phyloP scores from a whole-genome alignment of 37 sponge, comb jelly and placozoan species.

The Lycopodina hypogea region DNA sequence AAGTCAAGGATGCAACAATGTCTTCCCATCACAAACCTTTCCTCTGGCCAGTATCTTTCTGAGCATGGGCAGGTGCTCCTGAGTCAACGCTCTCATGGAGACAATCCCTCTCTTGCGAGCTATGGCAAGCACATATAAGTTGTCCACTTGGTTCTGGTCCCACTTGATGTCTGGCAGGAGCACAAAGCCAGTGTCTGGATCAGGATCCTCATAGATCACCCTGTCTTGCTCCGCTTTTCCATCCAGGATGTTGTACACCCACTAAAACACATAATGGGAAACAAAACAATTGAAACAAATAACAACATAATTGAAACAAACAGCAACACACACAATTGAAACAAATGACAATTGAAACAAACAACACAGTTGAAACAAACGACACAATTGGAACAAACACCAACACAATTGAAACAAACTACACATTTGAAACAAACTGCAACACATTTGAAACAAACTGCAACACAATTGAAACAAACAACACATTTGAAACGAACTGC shows the following conservation, averaged over 20 bases:
- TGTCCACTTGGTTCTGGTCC: conserved; percentile 69
- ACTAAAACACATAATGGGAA: conserved; percentile 42
- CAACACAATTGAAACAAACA: too few relatives aligned
- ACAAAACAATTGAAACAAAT: neutral
- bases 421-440: too few relatives aligned
- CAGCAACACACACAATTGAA: neutral
- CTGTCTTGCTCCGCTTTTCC: conserved; percentile 80
- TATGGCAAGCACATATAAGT: conserved; percentile 84
- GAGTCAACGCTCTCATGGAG: conserved; percentile 75
- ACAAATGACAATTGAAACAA: neutral
- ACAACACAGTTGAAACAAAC: too few relatives aligned
- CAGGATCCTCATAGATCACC: conserved; percentile 70
- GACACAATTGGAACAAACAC: too few relatives aligned
- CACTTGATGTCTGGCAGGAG: conserved; percentile 95
- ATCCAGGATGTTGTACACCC: conserved; percentile 97
- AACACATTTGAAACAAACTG: too few relatives aligned
- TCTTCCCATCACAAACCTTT: conserved; percentile 45
- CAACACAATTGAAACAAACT: too few relatives aligned
- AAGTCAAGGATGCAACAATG: neutral
- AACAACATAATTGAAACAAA: neutral
- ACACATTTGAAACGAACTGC: too few relatives aligned
- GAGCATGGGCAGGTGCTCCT: conserved; percentile 76
- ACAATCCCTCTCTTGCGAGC: conserved; percentile 49
- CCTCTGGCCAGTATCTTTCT: conserved; percentile 66
- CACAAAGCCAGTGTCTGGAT: conserved; percentile 79